Base-by-base conservation (phyloP, 2,797 vertebrate genomes). In the Prunella strophiata region DNA sequence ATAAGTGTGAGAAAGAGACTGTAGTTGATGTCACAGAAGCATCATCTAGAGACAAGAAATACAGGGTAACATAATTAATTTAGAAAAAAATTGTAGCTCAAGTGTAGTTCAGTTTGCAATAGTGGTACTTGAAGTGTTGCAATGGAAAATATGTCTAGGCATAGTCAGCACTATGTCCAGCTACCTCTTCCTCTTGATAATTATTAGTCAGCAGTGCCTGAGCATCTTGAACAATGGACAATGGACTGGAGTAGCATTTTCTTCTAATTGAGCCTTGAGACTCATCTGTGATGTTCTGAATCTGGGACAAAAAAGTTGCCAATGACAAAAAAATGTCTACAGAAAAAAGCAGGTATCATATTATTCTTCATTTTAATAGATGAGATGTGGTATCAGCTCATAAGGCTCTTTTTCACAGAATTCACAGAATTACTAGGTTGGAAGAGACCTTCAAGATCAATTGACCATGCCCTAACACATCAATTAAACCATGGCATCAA, bases 221-320 rank as follows among this genome's bases (percentile, higher is more conserved):
- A 62, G 85, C 97, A 97, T 97, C 98, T 94, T 97, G 98, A 92
- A 88, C 97, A 50, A 97, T 20, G 78, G 96, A 94, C 65, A 97
- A 95, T 32, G 93, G 95, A 59, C 97, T 96, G 84, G 89, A 95
- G 91, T 86, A 97, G 97, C 98, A 98, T 98, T 98, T 98, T 97
- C 98, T 98, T 98, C 98, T 98, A 98, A 99, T 97, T 88, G 98
- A 99, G 98, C 98, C 98, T 97, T 98, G 98, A 29, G 98, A 99
- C 91, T 98, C 98, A 52, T 99, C 98, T 93, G 98, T 99, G 98
- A 99, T 98, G 98, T 98, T 99, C 98, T 99, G 99, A 98, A 99
- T 99, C 98, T 99, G 98, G 97, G 97, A 82, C 42, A 92, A 82
- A 89, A 93, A 94, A 5, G 94, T 97, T 92, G 97, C 96, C 78